Base-by-base conservation (phyloP, 2,113 vertebrate genomes). In the Pardalotus punctatus region DNA sequence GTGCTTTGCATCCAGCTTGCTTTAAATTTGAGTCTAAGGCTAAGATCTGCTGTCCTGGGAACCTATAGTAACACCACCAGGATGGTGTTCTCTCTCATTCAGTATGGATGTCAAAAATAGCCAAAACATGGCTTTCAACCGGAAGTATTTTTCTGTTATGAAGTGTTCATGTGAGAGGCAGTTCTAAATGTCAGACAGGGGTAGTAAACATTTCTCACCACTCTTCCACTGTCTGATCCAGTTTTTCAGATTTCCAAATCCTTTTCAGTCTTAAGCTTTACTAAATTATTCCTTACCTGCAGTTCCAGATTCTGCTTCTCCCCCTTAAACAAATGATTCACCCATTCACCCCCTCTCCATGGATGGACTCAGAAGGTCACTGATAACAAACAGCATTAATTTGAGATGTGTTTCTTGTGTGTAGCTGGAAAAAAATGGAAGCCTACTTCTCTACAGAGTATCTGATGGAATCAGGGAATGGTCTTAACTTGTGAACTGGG, bases 281-380 rank as follows among this genome's bases (percentile, higher is more conserved):
- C 25, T 31, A 16, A n/a, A 31, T 51, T 11, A 24, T 16, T 74
- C 17, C 42, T 36, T 40, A 67, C 31, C 28, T 72, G 36, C 42
- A 12, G 22, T 48, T 72, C 31, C 54, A 67, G 12, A 17, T 57
- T 67, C 38, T 53, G 36, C 42, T 80, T 83, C 86, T 38, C 28
- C 22, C 18, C 20, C 21, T 56, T 22, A 57, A 74, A 9, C 11
- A 57, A 24, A 12, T 43, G n/a, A 15, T 45, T 73, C 4, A 42
- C 1, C 5, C 6, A 15, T 50, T 73, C 5, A 42, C 1, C 4
- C 6, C 10, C 5, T 50, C 31, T 69, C 28, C 7, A 14, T 31
- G 53, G 31, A 48, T 53, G 54, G 24, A 40, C 35, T 79, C 24
- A 24, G 54, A 56, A 57, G 21, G 60, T 33, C 28, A 12, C 21